phyloP scores from a whole-genome alignment of 2,888 invertebrate species.

The Liposcelis brunnea region DNA sequence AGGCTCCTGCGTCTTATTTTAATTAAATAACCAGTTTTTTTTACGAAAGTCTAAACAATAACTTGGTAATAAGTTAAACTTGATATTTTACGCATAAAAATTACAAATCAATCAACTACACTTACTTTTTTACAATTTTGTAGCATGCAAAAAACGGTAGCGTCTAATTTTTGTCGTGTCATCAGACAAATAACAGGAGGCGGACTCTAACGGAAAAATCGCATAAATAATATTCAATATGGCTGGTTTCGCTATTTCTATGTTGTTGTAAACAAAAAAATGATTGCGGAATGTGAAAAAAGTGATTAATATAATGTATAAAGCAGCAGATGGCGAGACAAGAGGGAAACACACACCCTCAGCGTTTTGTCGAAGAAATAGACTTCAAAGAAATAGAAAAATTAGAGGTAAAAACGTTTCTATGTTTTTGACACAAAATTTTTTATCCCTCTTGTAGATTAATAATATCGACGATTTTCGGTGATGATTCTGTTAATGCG shows the following conservation, averaged over 20 bases:
- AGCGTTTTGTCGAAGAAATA: constrained; percentile 56
- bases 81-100: no score
- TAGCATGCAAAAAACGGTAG: no score
- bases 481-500: no score
- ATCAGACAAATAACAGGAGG: background rate
- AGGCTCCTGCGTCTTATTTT: no score
- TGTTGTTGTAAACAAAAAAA: constrained; percentile 2
- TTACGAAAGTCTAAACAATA: no score
- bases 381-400: constrained; percentile 57
- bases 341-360: constrained; percentile 22
- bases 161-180: background rate
- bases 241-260: background rate
- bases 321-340: constrained; percentile 22
- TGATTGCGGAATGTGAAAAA: no score
- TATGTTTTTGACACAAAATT: background rate
- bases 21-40: no score
- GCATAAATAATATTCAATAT: background rate
- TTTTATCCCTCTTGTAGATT: background rate
- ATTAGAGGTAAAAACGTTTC: constrained; percentile 39
- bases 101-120: no score
- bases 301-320: constrained; percentile 8
- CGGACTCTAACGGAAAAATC: background rate
- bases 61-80: no score
- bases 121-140: no score
- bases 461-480: background rate